Evolutionary conservation across 2,797 vertebrate species (phyloP).

Genomic region (Oreochromis mossambicus): DNA sequence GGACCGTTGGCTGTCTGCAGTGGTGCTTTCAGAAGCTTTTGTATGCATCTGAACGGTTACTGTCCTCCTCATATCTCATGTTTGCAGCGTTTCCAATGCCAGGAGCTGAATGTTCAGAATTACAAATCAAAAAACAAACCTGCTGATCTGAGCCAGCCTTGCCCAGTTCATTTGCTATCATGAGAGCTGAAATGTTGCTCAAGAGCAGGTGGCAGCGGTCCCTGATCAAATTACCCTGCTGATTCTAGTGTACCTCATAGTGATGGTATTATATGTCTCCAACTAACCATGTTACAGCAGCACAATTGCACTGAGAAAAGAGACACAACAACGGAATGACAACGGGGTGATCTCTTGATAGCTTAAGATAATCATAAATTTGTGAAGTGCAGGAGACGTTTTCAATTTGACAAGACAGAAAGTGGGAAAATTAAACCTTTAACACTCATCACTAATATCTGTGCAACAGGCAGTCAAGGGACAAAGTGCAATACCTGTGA

Average conservation of each 20-base stretch:
- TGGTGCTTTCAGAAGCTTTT: background rate
- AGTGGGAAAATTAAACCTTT: background rate
- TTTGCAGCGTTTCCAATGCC: background rate
- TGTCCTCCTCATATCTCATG: background rate
- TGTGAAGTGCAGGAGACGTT: background rate
- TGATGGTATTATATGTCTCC: constrained; percentile 55
- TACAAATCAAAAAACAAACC: background rate
- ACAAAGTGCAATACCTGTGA: background rate
- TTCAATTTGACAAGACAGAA: background rate
- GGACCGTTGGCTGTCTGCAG: background rate
- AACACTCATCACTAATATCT: background rate
- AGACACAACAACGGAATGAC: background rate
- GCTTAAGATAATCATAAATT: background rate
- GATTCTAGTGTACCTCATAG: constrained; percentile 56
- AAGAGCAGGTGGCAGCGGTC: constrained; percentile 50
- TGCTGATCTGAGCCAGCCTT: background rate
- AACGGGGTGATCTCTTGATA: background rate
- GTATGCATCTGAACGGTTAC: background rate
- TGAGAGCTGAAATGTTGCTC: constrained; percentile 17
- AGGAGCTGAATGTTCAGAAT: background rate
- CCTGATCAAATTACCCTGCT: constrained; percentile 47
- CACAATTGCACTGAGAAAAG: constrained; percentile 22
- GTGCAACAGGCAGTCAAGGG: too few relatives aligned
- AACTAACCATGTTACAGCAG: constrained; percentile 44
- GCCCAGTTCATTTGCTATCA: constrained; percentile 4